Conservation (phyloP, 2,113 vertebrate species). For the Monopterus albus region DNA sequence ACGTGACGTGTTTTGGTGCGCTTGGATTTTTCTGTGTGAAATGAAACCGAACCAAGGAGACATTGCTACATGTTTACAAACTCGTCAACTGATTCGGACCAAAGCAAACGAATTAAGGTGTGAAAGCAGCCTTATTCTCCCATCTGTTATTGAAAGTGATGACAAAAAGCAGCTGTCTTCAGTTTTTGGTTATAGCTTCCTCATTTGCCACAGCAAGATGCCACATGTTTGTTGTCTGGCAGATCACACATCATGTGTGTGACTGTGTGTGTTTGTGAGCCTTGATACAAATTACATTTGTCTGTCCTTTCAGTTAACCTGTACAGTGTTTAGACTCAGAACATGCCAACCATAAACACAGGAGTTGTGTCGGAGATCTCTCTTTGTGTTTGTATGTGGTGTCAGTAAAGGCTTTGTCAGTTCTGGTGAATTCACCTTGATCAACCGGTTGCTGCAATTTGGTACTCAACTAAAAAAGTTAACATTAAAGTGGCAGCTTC, state of each 20-base stretch:
- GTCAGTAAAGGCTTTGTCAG: not conserved
- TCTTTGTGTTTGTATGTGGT: not conserved
- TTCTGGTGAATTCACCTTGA: not conserved
- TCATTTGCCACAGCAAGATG: not conserved
- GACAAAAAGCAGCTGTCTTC: not conserved
- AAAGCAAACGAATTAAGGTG: no score
- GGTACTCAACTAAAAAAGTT: not conserved
- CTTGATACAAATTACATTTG: not conserved
- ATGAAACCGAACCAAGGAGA: no score
- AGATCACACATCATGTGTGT: not conserved
- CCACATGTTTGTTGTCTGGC: slow-evolving; percentile 23
- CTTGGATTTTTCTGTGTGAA: no score
- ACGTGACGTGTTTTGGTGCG: no score
- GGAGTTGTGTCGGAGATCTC: not conserved
- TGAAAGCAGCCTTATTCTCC: no score
- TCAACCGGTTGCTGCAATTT: not conserved
- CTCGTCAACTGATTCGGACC: no score
- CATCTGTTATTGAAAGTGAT: not conserved
- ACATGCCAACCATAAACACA: slow-evolving; percentile 38
- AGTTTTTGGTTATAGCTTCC: slow-evolving; percentile 25
- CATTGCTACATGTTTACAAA: no score
- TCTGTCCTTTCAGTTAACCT: slow-evolving; percentile 27
- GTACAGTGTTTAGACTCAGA: slow-evolving; percentile 45
- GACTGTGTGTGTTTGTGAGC: slow-evolving; percentile 1
- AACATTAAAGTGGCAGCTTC: no score